These are phyloP conservation scores for Euproctis similis DNA, from an alignment of 2,888 invertebrate species.

Conservation along the genomic window DNA sequence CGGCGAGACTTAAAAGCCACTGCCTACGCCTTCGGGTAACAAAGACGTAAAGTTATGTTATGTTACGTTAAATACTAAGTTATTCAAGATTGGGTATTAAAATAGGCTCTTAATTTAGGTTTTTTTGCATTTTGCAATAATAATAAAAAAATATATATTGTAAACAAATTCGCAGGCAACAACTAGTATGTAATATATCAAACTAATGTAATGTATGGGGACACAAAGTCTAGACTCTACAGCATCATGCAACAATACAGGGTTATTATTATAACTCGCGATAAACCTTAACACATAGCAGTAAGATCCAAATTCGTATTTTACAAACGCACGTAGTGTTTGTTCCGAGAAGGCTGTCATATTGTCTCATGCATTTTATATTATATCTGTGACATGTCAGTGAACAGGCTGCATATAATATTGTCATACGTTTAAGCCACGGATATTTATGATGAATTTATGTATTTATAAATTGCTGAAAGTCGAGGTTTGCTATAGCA, in stretches of 20 bases:
- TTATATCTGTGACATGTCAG: slow-evolving; percentile 43
- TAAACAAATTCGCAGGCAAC: no score
- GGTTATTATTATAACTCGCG: not conserved
- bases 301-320: slow-evolving; percentile 3
- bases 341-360: slow-evolving; percentile 30
- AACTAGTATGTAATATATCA: slow-evolving; percentile 26
- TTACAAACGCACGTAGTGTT: not conserved
- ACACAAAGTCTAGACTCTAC: slow-evolving; percentile 23
- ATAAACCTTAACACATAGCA: not conserved
- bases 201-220: slow-evolving; percentile 16
- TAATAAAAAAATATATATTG: not conserved
- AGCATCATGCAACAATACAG: slow-evolving; percentile 13
- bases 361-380: slow-evolving; percentile 46
- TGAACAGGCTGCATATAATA: slow-evolving; percentile 41
- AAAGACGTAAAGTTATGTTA: no score
- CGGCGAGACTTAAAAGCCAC: no score
- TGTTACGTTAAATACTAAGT: no score
- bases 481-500: no score
- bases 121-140: not conserved
- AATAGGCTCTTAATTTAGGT: no score
- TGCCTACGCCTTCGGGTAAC: no score
- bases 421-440: slow-evolving; percentile 35
- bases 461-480: no score
- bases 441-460: not conserved
- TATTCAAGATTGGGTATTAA: no score